These are phyloP conservation scores for Solea solea DNA, from an alignment of 2,113 vertebrate species.

Conservation along the genomic window DNA sequence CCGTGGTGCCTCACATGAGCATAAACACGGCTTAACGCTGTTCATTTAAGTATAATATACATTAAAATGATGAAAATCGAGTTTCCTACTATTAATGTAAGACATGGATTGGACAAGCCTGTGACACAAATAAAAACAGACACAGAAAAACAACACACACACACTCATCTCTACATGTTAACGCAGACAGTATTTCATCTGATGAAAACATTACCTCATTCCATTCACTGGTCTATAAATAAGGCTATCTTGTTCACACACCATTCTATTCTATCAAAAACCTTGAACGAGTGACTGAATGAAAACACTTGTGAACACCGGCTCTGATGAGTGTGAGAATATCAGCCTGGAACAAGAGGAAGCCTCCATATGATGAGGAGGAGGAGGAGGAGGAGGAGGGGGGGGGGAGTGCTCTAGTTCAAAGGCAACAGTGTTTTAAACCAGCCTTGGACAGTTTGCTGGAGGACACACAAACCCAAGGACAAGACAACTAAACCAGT, in stretches of 20 bases:
- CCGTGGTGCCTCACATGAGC: not conserved
- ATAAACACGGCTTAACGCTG: no score
- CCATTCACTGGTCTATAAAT: constrained; percentile 43
- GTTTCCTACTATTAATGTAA: constrained; percentile 2
- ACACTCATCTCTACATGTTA: not conserved
- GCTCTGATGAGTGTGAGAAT: constrained; percentile 49
- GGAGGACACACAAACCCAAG: constrained; percentile 22
- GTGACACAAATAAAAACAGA: not conserved
- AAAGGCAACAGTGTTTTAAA: constrained; percentile 24
- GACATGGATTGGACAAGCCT: not conserved
- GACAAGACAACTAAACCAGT: constrained; percentile 8
- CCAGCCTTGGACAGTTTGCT: constrained; percentile 33
- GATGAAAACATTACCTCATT: constrained; percentile 16
- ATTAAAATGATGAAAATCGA: constrained; percentile 10
- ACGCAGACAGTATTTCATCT: not conserved
- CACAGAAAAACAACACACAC: not conserved
- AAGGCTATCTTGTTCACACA: constrained; percentile 41
- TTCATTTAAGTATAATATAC: not conserved
- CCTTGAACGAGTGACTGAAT: constrained; percentile 39
- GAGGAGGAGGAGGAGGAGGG: constrained; percentile 5
- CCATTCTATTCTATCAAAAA: constrained; percentile 50
- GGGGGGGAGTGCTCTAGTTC: constrained; percentile 32
- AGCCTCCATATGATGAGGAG: constrained; percentile 22
- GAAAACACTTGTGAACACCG: constrained; percentile 52
- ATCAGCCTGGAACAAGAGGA: constrained; percentile 40